Conservation (phyloP, 2,113 vertebrate species). For the Clupea harengus region DNA sequence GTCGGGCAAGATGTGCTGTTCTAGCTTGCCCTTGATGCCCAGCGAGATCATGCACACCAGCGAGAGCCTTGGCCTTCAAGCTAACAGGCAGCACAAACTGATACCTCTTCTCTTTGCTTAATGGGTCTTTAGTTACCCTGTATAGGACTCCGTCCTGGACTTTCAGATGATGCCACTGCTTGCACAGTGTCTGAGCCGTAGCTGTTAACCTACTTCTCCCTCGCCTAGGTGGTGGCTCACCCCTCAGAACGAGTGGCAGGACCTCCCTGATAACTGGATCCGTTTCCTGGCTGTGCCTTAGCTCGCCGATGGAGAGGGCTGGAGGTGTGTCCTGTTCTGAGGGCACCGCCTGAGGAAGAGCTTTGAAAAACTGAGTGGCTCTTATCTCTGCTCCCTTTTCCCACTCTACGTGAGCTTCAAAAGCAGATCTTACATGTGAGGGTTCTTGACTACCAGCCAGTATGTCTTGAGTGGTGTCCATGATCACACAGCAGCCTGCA, state of each 20-base stretch:
- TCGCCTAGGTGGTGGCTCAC: conserved; percentile 15
- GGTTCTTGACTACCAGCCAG: neutral
- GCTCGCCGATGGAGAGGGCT: neutral
- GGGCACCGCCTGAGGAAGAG: neutral
- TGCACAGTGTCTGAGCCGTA: neutral
- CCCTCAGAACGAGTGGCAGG: neutral
- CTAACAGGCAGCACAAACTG: conserved; percentile 5
- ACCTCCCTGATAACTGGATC: neutral
- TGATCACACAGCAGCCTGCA: neutral
- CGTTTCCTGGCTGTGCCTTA: neutral
- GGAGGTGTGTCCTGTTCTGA: conserved; percentile 7
- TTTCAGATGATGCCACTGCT: conserved; percentile 22
- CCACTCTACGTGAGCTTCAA: conserved; percentile 20
- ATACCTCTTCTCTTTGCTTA: neutral
- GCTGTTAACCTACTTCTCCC: neutral
- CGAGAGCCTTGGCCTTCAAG: neutral
- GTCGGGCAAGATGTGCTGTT: neutral
- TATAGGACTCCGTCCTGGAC: neutral
- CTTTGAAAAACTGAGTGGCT: conserved; percentile 3
- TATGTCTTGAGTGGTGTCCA: neutral
- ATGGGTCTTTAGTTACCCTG: neutral
- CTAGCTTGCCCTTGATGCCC: conserved; percentile 21
- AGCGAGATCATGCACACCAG: conserved; percentile 28
- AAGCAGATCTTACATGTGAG: conserved; percentile 18
- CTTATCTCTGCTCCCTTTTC: conserved; percentile 12